phyloP scores from a whole-genome alignment of 30 jellyfish, hydroid and myxozoan species.

The Aurelia sp. region DNA sequence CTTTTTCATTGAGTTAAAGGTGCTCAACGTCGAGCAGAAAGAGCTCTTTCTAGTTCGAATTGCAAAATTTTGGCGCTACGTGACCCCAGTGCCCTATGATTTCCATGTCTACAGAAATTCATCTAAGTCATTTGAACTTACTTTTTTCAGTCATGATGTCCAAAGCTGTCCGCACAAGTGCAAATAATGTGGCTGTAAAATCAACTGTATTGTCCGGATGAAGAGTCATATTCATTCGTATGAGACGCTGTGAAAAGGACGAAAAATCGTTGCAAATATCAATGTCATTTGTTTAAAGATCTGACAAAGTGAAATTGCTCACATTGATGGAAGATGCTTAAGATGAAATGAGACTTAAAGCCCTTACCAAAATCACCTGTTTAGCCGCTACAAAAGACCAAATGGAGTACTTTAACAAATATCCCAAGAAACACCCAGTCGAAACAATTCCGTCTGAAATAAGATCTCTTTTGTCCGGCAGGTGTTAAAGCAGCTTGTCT shows the following conservation, averaged over 20 bases:
- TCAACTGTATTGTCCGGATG: slow-evolving; percentile 99
- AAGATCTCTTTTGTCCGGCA: too few relatives aligned
- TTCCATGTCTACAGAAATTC: too few relatives aligned
- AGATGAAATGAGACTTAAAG: neutral
- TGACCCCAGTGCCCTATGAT: too few relatives aligned
- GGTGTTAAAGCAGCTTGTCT: too few relatives aligned
- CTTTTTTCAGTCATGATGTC: slow-evolving; percentile 98
- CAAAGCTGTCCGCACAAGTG: slow-evolving; percentile 97
- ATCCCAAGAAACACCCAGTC: too few relatives aligned
- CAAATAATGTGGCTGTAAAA: slow-evolving; percentile 98
- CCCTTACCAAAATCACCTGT: neutral
- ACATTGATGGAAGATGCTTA: neutral
- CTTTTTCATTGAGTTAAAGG: too few relatives aligned
- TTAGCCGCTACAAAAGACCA: too few relatives aligned
- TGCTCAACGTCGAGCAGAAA: too few relatives aligned
- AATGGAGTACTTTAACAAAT: too few relatives aligned
- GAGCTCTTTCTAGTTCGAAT: too few relatives aligned
- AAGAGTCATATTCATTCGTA: slow-evolving; percentile 97
- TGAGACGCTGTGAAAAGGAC: slow-evolving; percentile 72
- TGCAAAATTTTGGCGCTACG: too few relatives aligned
- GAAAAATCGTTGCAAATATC: neutral
- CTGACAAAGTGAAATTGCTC: neutral
- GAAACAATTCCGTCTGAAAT: too few relatives aligned
- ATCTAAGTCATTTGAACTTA: slow-evolving; percentile 10
- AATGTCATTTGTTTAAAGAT: neutral